Evolutionary conservation across 2,888 invertebrate genomes (phyloP), one percentile per base, ranked within the genome.

Genomic region (Vannuccia rotundouncinata): DNA sequence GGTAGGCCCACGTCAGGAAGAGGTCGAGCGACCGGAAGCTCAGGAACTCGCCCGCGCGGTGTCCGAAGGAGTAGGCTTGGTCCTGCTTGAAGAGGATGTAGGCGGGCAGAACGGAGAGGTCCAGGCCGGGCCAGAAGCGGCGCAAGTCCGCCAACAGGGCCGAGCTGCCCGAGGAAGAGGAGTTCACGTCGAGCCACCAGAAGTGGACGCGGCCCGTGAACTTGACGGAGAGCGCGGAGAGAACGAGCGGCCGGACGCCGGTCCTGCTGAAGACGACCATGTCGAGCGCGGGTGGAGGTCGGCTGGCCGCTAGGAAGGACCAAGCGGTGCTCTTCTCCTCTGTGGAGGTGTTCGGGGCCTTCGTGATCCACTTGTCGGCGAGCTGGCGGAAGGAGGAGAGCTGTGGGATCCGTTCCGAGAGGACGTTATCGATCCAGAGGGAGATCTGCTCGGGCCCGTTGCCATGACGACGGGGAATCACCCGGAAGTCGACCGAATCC

Each of bases 161-260:
- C 30, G n/a, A 60, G 28, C n/a, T 5, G 27, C 83, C 5, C 84
- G 78, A 45, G 83, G 83, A 29, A 82, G 82, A 22, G 82, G 83
- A 82, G 25, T 82, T 83, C 0, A 83, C 81, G 77, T 84, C 83
- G 10, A 86, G 83, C 10, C 83, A 83, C 17, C 89, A 90, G 84
- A 90, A 89, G 82, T 87, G 87, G 0, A 89, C 88, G 22, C 90
- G 85, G n/a, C 90, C 90, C 59, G 89, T 89, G 84, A 90, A 90
- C 83, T 89, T 89, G 0, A 90, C 89, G 82, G 89, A 89, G 2
- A 90, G 85, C 0, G 89, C 89, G n/a, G 90, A 89, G 79, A 89
- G 85, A 83, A 90, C 89, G 81, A 90, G 85, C 0, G 90, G 90
- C 1, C 89, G 87, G 87, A 86, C 1, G 86, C 82, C 28, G n/a